phyloP scores from a whole-genome alignment of 2,113 vertebrate genomes.

The Pachyramphus minor region DNA sequence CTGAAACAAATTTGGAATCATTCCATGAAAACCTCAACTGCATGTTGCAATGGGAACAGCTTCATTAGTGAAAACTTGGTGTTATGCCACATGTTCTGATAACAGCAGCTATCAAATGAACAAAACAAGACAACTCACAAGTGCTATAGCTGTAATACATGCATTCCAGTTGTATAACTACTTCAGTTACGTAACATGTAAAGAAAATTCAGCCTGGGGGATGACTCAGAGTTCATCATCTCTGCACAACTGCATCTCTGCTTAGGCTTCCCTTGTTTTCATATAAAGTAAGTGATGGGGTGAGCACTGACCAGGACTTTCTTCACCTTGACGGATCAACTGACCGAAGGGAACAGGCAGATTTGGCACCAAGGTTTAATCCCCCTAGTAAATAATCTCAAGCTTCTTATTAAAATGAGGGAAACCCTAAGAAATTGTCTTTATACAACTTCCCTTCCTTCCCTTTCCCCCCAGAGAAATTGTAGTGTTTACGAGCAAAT shows the following conservation, averaged over 20 bases:
- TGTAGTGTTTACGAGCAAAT: neutral
- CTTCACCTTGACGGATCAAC: neutral
- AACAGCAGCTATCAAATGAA: neutral
- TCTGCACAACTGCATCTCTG: neutral
- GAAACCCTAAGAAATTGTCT: neutral
- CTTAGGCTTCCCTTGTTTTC: neutral
- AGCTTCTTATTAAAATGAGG: neutral
- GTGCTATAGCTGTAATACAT: neutral
- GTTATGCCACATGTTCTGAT: neutral
- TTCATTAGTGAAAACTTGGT: neutral
- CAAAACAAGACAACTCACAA: neutral
- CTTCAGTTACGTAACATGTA: neutral
- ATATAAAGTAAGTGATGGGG: accelerated
- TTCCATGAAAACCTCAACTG: neutral
- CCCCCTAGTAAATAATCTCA: neutral
- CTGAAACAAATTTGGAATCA: neutral
- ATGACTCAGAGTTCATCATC: neutral
- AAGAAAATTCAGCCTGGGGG: neutral
- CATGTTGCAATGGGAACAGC: neutral
- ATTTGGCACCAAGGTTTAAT: neutral
- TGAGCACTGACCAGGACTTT: neutral
- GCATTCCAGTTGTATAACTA: neutral
- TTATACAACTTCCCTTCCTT: neutral
- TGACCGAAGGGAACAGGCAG: neutral
- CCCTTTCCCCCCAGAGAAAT: neutral